Base-by-base conservation (phyloP, 1,140 invertebrate genomes). In the Drosophila sechellia region DNA sequence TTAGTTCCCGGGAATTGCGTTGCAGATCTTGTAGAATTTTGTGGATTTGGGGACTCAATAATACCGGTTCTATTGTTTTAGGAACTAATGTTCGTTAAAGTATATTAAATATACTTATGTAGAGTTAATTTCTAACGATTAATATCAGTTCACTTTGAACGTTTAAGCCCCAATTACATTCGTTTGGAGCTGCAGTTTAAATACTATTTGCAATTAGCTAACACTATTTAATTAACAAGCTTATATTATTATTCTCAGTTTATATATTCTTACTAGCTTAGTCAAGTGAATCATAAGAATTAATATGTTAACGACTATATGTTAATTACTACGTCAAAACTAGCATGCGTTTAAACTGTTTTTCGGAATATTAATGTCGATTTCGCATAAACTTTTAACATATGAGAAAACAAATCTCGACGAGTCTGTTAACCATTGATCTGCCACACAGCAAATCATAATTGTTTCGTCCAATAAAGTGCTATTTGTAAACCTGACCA, bases 401-500 rank as follows among this genome's bases (percentile, higher is more conserved):
- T 20, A 12, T 25, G 6, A 17, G 2, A n/a, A 27, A 31, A 8
- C 31, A 31, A 31, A 31, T 31, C 27, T 39, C 35, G 22, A 54
- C n/a, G 35, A 31, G 57, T 61, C 58, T 61, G 27, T 40, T 40
- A 58, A 20, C 34, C 53, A 61, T 40, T 55, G 22, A n/a, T 11
- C 22, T 22, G 54, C 13, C 22, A 59, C 22, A 59, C 10, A 25
- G 13, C 34, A 22, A 31, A 31, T 8, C 42, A 37, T 48, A 64
- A 64, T 65, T 60, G 22, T 35, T 55, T 60, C 34, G 17, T 3
- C 12, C 8, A 27, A 61, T 25, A 64, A 46, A 34, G 13, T 12
- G 4, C n/a, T 15, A 8, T 69, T 25, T 56, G 35, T 71, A 70
- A 70, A 57, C 68, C 50, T 49, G 66, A 66, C 61, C 27, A 66